Percentiles rank a stretch among this genome's conserved stretches.
phyloP scores from a whole-genome alignment of 2,888 invertebrate genomes.

The Ectropis crepuscularia region DNA sequence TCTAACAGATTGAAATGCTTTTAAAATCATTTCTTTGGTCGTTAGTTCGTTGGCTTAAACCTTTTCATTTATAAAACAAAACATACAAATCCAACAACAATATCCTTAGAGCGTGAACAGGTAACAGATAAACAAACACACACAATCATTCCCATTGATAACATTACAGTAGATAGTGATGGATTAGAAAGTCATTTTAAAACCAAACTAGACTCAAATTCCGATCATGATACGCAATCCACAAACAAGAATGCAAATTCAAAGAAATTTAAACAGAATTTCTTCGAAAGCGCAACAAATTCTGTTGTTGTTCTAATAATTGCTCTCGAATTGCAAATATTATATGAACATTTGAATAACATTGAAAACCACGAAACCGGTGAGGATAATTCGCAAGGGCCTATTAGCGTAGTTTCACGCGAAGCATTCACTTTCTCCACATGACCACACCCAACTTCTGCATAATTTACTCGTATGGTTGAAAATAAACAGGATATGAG shows the following conservation, averaged over 20 bases:
- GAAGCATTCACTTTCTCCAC: constrained; percentile 63
- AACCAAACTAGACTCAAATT: constrained; percentile 1
- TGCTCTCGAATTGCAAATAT: constrained; percentile 11
- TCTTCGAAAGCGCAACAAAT: constrained; percentile 15
- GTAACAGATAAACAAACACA: too few relatives aligned
- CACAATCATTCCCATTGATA: too few relatives aligned
- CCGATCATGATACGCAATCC: constrained; percentile 2
- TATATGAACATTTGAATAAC: constrained; percentile 7
- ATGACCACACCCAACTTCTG: constrained; percentile 45
- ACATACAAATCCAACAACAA: too few relatives aligned
- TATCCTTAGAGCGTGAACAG: too few relatives aligned
- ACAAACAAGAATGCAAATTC: constrained; percentile 13
- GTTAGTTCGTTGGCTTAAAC: too few relatives aligned
- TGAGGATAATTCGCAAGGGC: constrained; percentile 50
- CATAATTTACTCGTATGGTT: constrained; percentile 32
- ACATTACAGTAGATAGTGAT: not conserved
- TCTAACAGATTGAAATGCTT: too few relatives aligned
- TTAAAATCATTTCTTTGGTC: too few relatives aligned
- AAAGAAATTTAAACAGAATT: constrained; percentile 12
- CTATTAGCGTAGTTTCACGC: constrained; percentile 42
- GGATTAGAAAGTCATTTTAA: not conserved
- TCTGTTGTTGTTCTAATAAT: not conserved
- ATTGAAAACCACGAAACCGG: constrained; percentile 16
- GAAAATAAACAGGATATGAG: constrained; percentile 14
- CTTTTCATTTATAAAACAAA: too few relatives aligned